Percentiles rank a stretch among this genome's conserved stretches.
phyloP scores from a whole-genome alignment of 2,797 vertebrate genomes.

The Pithecia hirsuta region DNA sequence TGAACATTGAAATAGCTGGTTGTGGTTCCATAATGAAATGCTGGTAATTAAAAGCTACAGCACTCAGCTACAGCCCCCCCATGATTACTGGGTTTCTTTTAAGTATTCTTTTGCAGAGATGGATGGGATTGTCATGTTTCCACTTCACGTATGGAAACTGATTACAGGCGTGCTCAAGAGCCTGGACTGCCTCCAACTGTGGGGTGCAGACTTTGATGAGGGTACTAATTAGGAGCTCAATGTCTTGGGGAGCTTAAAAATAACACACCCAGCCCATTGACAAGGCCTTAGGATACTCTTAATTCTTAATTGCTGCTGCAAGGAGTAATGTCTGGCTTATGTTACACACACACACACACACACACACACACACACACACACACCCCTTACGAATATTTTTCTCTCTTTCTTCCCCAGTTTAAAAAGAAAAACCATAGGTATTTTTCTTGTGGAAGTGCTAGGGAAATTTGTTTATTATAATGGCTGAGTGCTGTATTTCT shows the following conservation, averaged over 20 bases:
- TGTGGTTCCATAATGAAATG: background rate
- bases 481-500: background rate
- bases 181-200: background rate
- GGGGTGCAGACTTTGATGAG: conserved; percentile 46
- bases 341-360: background rate
- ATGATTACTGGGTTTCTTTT: background rate
- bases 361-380: rapidly evolving
- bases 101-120: background rate
- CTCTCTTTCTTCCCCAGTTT: background rate
- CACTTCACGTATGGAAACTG: background rate
- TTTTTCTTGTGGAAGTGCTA: background rate
- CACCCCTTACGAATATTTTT: background rate
- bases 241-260: conserved; percentile 68
- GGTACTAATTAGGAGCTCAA: conserved; percentile 68
- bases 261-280: conserved; percentile 46
- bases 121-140: background rate
- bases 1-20: background rate
- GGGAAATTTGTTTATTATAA: background rate
- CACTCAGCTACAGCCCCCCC: background rate
- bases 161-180: background rate
- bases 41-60: background rate
- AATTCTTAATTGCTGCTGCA: conserved; percentile 68
- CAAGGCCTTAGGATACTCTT: conserved; percentile 60
- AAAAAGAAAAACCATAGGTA: background rate
- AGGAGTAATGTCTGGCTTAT: background rate